These are phyloP conservation scores for Hippasteria phrygiana DNA, from an alignment of 53 echinoderm and acorn worm genomes.

Conservation along the genomic window DNA sequence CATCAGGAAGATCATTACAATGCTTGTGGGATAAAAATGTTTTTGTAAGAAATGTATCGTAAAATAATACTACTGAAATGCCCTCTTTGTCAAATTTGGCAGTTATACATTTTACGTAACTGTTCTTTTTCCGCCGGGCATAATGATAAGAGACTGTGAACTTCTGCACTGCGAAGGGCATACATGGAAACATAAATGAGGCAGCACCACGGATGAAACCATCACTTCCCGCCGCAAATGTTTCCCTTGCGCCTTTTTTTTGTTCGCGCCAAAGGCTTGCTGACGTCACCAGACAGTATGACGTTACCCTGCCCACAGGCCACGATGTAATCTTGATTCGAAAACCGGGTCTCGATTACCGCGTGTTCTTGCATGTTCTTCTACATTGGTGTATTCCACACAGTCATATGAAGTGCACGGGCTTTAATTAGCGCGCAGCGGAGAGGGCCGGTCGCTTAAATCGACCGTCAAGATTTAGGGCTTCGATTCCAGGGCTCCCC, in stretches of 20 bases:
- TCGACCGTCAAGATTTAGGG: constrained; percentile 23
- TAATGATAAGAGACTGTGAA: background rate
- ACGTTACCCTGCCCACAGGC: constrained; percentile 23
- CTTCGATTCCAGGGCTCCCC: background rate
- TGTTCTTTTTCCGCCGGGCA: background rate
- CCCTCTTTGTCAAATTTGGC: too few relatives aligned
- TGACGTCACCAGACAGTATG: constrained; percentile 45
- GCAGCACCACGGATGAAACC: background rate
- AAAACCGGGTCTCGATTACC: constrained; percentile 17
- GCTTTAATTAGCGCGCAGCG: constrained; percentile 41
- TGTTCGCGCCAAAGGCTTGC: constrained; percentile 21
- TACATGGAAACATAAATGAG: background rate
- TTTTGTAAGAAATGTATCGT: too few relatives aligned
- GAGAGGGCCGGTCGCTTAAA: constrained; percentile 12
- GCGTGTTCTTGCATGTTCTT: background rate
- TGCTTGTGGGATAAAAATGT: too few relatives aligned
- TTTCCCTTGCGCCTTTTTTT: background rate
- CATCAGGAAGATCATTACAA: too few relatives aligned
- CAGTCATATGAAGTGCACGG: background rate
- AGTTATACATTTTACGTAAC: too few relatives aligned
- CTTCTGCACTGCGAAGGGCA: too few relatives aligned
- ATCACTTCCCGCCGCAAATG: background rate
- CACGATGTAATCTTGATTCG: constrained; percentile 12
- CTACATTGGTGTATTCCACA: background rate
- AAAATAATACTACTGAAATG: too few relatives aligned